Conservation (phyloP, 2,113 vertebrate genomes). For the Engystomops pustulosus region DNA sequence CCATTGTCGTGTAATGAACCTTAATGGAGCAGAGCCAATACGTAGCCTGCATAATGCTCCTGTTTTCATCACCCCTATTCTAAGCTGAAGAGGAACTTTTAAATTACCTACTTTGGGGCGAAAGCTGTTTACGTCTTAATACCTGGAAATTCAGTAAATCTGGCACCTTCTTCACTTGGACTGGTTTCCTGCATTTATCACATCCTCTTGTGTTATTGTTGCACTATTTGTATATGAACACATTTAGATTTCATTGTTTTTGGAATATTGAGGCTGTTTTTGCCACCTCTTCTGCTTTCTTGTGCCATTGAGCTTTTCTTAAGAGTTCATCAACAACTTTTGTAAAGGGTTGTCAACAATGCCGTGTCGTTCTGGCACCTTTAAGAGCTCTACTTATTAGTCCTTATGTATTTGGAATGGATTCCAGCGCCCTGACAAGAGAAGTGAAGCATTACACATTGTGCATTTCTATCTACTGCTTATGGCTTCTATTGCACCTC, state of each 20-base stretch:
- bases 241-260: slow-evolving; percentile 15
- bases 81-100: slow-evolving; percentile 7
- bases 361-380: no score
- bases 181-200: background rate
- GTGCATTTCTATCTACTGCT: no score
- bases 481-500: no score
- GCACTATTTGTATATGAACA: slow-evolving; percentile 18
- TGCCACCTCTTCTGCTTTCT: background rate
- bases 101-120: slow-evolving; percentile 29
- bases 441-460: no score
- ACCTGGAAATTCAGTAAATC: slow-evolving; percentile 27
- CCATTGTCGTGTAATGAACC: slow-evolving; percentile 3
- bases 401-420: no score
- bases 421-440: no score
- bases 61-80: slow-evolving; percentile 11
- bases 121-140: slow-evolving; percentile 40
- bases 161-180: background rate
- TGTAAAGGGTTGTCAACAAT: no score
- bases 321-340: no score
- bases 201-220: slow-evolving; percentile 22
- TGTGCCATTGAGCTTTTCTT: background rate
- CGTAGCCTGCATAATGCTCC: slow-evolving; percentile 12
- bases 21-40: slow-evolving; percentile 22
- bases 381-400: no score
- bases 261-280: background rate